These are phyloP conservation scores for Porites evermanni DNA, from an alignment of 92 coral and sea anemone genomes.

Conservation along the genomic window DNA sequence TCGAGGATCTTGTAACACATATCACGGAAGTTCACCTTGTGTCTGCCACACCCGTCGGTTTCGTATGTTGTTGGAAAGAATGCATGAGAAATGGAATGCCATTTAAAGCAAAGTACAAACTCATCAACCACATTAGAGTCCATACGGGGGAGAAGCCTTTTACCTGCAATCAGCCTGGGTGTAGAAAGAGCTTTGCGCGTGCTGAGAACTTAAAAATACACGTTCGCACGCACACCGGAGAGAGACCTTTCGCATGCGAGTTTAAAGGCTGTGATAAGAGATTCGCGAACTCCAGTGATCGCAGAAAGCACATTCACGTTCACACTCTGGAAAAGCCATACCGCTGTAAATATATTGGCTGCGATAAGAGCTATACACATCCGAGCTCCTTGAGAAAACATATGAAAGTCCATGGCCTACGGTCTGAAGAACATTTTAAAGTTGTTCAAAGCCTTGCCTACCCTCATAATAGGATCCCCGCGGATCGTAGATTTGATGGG, in stretches of 20 bases:
- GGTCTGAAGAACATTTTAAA: conserved; percentile 58
- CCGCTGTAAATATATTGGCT: conserved; percentile 93
- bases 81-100: conserved; percentile 95
- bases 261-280: conserved; percentile 94
- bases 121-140: conserved; percentile 94
- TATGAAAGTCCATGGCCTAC: conserved; percentile 89
- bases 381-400: conserved; percentile 98
- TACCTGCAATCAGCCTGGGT: conserved; percentile 86
- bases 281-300: conserved; percentile 98
- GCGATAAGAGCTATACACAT: conserved; percentile 97
- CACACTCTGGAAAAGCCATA: conserved; percentile 98
- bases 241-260: conserved; percentile 96
- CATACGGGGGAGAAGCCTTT: conserved; percentile 99
- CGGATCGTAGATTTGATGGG: neutral
- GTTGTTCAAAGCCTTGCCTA: conserved; percentile 20
- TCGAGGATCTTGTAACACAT: conserved; percentile 91
- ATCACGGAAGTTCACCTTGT: conserved; percentile 89
- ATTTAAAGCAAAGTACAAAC: conserved; percentile 98
- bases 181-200: conserved; percentile 96
- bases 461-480: neutral
- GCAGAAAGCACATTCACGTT: conserved; percentile 95
- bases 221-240: conserved; percentile 95
- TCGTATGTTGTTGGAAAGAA: conserved; percentile 94
- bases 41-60: conserved; percentile 73
- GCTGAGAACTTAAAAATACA: conserved; percentile 98